phyloP scores from a whole-genome alignment of 1,140 invertebrate species.

The Cotesia chilonis region DNA sequence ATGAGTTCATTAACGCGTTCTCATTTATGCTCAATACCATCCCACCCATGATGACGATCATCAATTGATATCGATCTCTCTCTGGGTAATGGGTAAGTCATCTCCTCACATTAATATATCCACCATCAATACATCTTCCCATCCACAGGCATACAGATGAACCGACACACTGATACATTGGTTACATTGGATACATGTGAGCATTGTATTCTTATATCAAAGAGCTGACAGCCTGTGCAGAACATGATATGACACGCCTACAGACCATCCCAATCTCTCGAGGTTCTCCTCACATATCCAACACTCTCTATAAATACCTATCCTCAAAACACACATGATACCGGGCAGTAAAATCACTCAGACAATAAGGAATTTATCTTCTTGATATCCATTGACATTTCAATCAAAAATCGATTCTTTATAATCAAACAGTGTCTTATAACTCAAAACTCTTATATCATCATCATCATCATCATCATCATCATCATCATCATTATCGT shows the following conservation, averaged over 20 bases:
- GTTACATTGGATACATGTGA: background rate
- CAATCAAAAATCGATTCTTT: constrained; percentile 16
- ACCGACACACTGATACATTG: too few relatives aligned
- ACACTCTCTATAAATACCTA: background rate
- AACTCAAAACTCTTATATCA: background rate
- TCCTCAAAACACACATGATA: background rate
- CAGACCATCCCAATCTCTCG: constrained; percentile 25
- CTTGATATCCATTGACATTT: constrained; percentile 13
- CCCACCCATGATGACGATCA: constrained; percentile 5
- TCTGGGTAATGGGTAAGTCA: background rate
- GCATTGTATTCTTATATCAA: constrained; percentile 14
- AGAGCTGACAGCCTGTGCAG: constrained; percentile 17
- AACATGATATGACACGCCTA: constrained; percentile 26
- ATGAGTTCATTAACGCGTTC: constrained; percentile 13
- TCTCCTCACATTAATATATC: constrained; percentile 2
- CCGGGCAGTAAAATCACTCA: too few relatives aligned
- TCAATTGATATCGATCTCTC: constrained; percentile 18
- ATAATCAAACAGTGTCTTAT: background rate
- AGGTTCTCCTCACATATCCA: background rate
- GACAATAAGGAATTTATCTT: constrained; percentile 8
- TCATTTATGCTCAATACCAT: background rate
- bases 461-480: too few relatives aligned
- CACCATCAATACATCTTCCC: background rate
- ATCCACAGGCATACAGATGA: too few relatives aligned
- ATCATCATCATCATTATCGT: too few relatives aligned